Conservation (phyloP, 1,140 invertebrate genomes). For the Drusus annulatus region DNA sequence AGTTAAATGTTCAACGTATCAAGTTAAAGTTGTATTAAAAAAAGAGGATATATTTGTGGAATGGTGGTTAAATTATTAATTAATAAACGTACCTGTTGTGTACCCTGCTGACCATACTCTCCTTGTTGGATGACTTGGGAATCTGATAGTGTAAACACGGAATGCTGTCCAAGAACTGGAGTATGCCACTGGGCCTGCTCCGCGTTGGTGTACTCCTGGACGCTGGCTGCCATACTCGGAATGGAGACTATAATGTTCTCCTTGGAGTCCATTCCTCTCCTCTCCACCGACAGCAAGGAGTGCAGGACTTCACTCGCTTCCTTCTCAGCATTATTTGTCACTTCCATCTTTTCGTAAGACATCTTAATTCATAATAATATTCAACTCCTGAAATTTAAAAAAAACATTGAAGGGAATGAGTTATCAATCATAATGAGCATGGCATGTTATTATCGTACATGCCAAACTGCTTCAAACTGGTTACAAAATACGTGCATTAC, state of each 20-base stretch:
- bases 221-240: slow-evolving; percentile 64
- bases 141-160: slow-evolving; percentile 67
- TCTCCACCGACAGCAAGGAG: slow-evolving; percentile 75
- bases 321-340: slow-evolving; percentile 73
- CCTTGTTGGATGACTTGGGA: slow-evolving; percentile 67
- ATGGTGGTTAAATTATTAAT: too few relatives aligned
- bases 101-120: slow-evolving; percentile 45
- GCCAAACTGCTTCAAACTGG: too few relatives aligned
- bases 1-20: too few relatives aligned
- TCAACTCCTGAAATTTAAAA: slow-evolving; percentile 40
- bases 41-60: too few relatives aligned
- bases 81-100: slow-evolving; percentile 49
- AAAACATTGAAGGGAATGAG: neutral
- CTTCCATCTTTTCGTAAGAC: slow-evolving; percentile 71
- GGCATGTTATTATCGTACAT: too few relatives aligned
- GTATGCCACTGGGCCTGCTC: slow-evolving; percentile 74
- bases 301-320: slow-evolving; percentile 79
- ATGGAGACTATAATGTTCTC: slow-evolving; percentile 71
- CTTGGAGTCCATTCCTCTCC: slow-evolving; percentile 70
- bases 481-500: too few relatives aligned
- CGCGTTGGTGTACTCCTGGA: slow-evolving; percentile 64
- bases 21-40: too few relatives aligned
- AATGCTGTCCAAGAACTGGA: slow-evolving; percentile 71
- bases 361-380: slow-evolving; percentile 58
- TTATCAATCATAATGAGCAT: too few relatives aligned